Conservation (phyloP, 1,140 invertebrate species). For the Trissolcus basalis region DNA sequence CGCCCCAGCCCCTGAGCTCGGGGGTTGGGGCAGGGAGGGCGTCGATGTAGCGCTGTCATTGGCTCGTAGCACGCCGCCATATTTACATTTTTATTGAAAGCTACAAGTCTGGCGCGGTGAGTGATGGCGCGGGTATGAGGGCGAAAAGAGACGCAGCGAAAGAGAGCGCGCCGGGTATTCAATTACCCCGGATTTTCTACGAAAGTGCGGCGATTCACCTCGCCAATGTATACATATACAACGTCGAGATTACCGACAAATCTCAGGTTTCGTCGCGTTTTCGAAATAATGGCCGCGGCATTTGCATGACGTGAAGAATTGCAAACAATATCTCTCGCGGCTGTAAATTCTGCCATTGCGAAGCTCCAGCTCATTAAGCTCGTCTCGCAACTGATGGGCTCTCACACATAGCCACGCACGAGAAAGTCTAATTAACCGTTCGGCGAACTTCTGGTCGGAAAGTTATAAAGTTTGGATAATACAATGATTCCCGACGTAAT, state of each 20-base stretch:
- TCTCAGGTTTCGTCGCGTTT: conserved; percentile 62
- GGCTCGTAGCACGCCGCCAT: conserved; percentile 75
- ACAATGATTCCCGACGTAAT: too few relatives aligned
- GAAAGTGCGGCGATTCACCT: conserved; percentile 69
- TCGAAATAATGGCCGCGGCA: conserved; percentile 68
- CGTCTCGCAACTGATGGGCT: too few relatives aligned
- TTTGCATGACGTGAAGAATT: conserved; percentile 56
- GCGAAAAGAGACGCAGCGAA: conserved; percentile 40
- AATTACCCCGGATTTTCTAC: conserved; percentile 76
- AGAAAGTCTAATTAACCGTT: too few relatives aligned
- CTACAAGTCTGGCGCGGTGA: conserved; percentile 73
- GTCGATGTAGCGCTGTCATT: conserved; percentile 76
- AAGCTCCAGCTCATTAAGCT: too few relatives aligned
- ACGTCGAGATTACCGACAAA: conserved; percentile 70
- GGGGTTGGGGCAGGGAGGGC: conserved; percentile 43
- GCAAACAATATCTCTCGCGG: neutral
- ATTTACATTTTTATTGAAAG: conserved; percentile 78
- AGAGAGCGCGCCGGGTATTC: conserved; percentile 63
- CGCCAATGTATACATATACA: conserved; percentile 62
- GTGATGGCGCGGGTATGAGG: conserved; percentile 68
- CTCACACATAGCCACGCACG: too few relatives aligned
- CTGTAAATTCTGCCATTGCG: too few relatives aligned
- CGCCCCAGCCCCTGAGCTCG: conserved; percentile 25
- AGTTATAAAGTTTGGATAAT: too few relatives aligned
- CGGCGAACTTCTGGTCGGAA: too few relatives aligned